phyloP scores from a whole-genome alignment of 1,140 invertebrate species.

The Sycophila sp. region DNA sequence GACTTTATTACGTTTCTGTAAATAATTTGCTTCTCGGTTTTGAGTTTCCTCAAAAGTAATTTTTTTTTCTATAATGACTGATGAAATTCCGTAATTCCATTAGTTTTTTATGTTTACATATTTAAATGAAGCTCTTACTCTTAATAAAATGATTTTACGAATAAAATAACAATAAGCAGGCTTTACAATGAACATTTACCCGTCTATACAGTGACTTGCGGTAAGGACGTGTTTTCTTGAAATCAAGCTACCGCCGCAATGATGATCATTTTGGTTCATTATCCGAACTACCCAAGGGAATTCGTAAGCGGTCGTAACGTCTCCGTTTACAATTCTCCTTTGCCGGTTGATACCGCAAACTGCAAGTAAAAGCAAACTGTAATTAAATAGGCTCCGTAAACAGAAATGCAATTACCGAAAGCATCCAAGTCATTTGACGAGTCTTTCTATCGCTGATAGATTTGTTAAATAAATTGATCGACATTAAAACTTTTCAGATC shows the following conservation, averaged over 20 bases:
- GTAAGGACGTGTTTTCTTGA: conserved; percentile 70
- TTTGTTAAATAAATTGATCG: too few relatives aligned
- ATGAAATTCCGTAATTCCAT: too few relatives aligned
- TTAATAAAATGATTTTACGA: too few relatives aligned
- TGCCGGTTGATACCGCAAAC: conserved; percentile 76
- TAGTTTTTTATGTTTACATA: conserved; percentile 11
- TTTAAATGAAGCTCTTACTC: too few relatives aligned
- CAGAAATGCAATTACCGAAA: background rate
- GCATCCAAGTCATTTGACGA: background rate
- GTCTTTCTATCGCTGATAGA: background rate
- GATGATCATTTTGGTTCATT: conserved; percentile 74
- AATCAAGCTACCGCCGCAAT: conserved; percentile 79
- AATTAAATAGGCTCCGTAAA: background rate
- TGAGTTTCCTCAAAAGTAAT: too few relatives aligned
- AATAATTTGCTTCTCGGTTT: too few relatives aligned
- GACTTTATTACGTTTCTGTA: background rate
- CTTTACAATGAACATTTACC: conserved; percentile 59
- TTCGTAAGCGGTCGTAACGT: conserved; percentile 73
- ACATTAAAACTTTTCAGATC: too few relatives aligned
- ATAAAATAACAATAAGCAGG: too few relatives aligned
- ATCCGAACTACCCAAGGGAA: conserved; percentile 82
- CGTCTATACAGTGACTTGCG: conserved; percentile 72
- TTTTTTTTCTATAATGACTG: too few relatives aligned
- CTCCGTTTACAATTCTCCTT: conserved; percentile 78
- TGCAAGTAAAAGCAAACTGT: conserved; percentile 56